A percentile compares a stretch with the other conserved stretches of the same genome.
Evolutionary conservation across 2,797 vertebrate species (phyloP).

Genomic region (Sciurus vulgaris): DNA sequence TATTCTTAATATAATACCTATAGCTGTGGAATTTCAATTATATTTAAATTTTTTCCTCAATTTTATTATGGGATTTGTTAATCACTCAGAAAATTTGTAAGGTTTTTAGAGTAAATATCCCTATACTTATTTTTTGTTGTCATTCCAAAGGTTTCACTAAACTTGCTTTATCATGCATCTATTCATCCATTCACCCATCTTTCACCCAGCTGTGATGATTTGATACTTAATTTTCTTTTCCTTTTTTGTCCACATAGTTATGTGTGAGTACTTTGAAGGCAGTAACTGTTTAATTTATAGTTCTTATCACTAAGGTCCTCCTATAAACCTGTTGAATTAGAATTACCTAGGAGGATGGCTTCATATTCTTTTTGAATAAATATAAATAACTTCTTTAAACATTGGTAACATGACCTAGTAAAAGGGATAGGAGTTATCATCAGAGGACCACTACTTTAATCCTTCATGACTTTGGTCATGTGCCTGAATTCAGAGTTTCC

Average conservation of each 20-base stretch:
- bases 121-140: neutral
- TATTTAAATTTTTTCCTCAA: neutral
- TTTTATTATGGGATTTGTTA: neutral
- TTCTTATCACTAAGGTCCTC: neutral
- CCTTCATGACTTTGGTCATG: neutral
- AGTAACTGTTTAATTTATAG: neutral
- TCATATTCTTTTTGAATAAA: neutral
- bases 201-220: neutral
- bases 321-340: neutral
- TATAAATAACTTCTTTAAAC: neutral
- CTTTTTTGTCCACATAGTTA: neutral
- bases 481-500: neutral
- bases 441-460: neutral
- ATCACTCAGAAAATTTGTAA: neutral
- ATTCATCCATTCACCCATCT: neutral
- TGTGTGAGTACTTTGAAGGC: neutral
- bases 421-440: neutral
- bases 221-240: neutral
- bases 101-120: neutral
- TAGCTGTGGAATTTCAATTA: neutral
- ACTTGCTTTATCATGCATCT: neutral
- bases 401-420: neutral
- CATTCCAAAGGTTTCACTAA: neutral
- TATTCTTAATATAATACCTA: neutral
- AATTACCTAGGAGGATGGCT: neutral